Base-by-base conservation (phyloP, 1,140 invertebrate species). In the Dendrolimus punctatus region DNA sequence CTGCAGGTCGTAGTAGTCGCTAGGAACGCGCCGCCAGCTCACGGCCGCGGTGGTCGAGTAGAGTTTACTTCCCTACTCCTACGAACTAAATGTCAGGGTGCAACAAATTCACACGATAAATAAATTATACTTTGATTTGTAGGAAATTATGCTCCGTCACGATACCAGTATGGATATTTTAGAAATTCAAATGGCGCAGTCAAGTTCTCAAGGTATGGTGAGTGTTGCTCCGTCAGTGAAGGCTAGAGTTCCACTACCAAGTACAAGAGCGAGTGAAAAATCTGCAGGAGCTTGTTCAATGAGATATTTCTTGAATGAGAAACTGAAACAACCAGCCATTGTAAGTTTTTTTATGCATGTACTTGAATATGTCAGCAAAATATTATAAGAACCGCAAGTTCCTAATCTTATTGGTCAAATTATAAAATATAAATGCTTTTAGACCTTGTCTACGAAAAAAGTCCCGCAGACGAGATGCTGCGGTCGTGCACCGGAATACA, bases 141-240 rank as follows among this genome's bases (percentile, higher is more conserved):
- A 70, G 69, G 67, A 75, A 3, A 39, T 59, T 38, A 57, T 76
- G 57, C 53, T 72, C 0, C 63, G 64, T 8, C 60, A 73, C 36
- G 66, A 72, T 23, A 48, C 57, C n/a, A 70, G 62, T 51, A 55
- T 69, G 53, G 58, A 68, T 5, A 46, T 60, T 0, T 40, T 62
- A 10, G 43, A 51, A 2, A 40, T 47, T 2, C 49, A 52, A 51
- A 43, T n/a, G 10, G 45, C 44, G 5, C 46, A 10, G 4, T 47
- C 49, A 1, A 58, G 55, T 41, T 63, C 59, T 2, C 55, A 59
- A 23, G 51, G 53, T 8, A 38, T 43, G 3, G 9, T 7, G 6
- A 60, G 53, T 6, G 39, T 38, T 8, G 38, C 45, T 2, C 49
- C 49, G 6, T 57, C 56, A 6, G 36, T 45, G 10, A 54, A 50